Percentiles rank a stretch among this genome's conserved stretches.
Evolutionary conservation across 2,888 invertebrate genomes (phyloP).

Genomic region (Neoascia interrupta): DNA sequence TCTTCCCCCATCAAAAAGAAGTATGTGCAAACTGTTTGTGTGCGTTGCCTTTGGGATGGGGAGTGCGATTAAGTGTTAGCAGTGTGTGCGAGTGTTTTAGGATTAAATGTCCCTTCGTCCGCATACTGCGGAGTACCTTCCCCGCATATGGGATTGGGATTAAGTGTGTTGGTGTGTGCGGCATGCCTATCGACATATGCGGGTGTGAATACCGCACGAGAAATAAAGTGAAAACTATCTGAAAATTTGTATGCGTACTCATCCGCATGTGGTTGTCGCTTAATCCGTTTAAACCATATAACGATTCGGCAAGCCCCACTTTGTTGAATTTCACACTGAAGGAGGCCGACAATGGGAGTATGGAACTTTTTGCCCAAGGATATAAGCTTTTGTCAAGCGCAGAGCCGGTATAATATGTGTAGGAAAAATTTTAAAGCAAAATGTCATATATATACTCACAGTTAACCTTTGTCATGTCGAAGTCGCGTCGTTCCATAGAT

Average conservation of each 20-base stretch:
- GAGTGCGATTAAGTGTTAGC: constrained; percentile 38
- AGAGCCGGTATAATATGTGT: no score
- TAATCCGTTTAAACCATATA: constrained; percentile 53
- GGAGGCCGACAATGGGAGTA: background rate
- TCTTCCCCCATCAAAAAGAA: constrained; percentile 33
- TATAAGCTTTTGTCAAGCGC: constrained; percentile 11
- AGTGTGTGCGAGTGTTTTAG: constrained; percentile 26
- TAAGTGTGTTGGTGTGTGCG: constrained; percentile 42
- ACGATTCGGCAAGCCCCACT: constrained; percentile 19
- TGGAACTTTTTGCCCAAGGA: constrained; percentile 5
- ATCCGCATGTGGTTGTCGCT: constrained; percentile 55
- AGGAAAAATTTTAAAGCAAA: constrained; percentile 3
- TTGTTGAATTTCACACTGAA: no score
- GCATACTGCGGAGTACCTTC: background rate
- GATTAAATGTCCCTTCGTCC: constrained; percentile 16
- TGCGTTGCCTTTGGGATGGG: constrained; percentile 28
- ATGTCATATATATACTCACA: constrained; percentile 79
- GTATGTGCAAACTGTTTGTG: constrained; percentile 37
- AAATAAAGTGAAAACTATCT: constrained; percentile 61
- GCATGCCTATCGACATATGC: constrained; percentile 43
- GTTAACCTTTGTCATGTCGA: constrained; percentile 80
- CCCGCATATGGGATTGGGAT: constrained; percentile 38
- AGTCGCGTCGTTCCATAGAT: constrained; percentile 76
- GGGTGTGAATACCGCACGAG: constrained; percentile 40
- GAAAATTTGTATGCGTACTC: constrained; percentile 55